These are phyloP conservation scores for Dinothrombium tinctorium DNA, from an alignment of 1,140 invertebrate species.

Conservation along the genomic window DNA sequence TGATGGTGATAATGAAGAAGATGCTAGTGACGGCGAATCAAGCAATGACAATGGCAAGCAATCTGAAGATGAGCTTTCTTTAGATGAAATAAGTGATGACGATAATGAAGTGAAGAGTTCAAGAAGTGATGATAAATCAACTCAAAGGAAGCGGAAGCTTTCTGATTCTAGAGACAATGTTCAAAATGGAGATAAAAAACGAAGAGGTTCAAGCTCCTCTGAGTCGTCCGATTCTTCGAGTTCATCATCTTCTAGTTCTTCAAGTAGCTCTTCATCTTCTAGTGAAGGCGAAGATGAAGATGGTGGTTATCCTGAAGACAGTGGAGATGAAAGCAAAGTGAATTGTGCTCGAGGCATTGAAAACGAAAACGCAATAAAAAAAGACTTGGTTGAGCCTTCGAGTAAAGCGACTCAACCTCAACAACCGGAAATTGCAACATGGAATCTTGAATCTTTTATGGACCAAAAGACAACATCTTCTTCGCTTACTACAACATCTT, in stretches of 20 bases:
- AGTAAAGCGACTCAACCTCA: neutral
- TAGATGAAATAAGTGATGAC: neutral
- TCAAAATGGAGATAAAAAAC: neutral
- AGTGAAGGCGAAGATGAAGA: conserved; percentile 3
- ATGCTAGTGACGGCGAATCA: neutral
- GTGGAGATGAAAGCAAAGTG: neutral
- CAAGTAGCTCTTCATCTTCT: conserved; percentile 6
- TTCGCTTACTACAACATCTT: neutral
- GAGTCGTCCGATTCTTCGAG: conserved; percentile 4
- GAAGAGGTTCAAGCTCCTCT: neutral
- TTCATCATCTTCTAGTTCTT: conserved; percentile 6
- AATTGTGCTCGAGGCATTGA: neutral
- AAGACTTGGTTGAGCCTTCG: neutral
- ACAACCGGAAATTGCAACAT: conserved; percentile 1
- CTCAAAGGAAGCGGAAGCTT: no score
- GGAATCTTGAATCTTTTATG: conserved; percentile 7
- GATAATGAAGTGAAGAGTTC: no score
- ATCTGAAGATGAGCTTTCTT: neutral
- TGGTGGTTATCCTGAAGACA: neutral
- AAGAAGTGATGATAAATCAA: no score
- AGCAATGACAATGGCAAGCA: neutral
- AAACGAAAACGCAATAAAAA: neutral
- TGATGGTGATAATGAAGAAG: conserved; percentile 3
- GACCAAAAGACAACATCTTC: neutral
- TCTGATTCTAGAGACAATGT: no score